Conservation (phyloP, 2,888 invertebrate genomes). For the Orthonychiurus folsomi region DNA sequence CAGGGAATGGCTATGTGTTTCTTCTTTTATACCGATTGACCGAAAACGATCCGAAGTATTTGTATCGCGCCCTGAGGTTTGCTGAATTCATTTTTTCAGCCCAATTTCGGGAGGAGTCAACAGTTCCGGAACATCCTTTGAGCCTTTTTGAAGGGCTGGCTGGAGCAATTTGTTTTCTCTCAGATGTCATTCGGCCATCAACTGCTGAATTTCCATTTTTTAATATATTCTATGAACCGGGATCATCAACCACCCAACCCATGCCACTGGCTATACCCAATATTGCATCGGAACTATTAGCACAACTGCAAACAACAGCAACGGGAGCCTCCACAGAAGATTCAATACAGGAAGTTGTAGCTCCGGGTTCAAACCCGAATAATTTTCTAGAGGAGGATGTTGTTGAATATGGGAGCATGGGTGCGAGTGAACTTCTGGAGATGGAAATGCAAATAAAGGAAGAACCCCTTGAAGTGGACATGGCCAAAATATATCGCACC, state of each 20-base stretch:
- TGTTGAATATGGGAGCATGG: not conserved
- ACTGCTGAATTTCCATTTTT: conserved; percentile 74
- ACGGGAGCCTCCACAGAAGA: not conserved
- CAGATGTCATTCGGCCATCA: conserved; percentile 63
- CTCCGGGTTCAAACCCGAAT: not conserved
- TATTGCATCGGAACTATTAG: not conserved
- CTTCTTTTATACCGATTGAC: conserved; percentile 67
- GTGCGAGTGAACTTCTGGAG: not conserved
- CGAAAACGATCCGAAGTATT: conserved; percentile 54
- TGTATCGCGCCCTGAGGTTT: conserved; percentile 66
- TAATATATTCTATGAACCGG: conserved; percentile 52
- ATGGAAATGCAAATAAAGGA: not conserved
- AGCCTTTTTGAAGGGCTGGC: conserved; percentile 80
- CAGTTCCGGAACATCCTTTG: conserved; percentile 69
- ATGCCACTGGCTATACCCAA: not conserved
- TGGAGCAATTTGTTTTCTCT: conserved; percentile 72
- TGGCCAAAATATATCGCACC: too few relatives aligned
- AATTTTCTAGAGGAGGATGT: not conserved
- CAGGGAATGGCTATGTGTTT: conserved; percentile 73
- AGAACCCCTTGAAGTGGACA: not conserved
- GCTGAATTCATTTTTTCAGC: conserved; percentile 62
- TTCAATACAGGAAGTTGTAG: too few relatives aligned
- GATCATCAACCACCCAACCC: not conserved
- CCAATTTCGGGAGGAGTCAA: conserved; percentile 57
- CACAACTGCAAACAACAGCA: not conserved